phyloP scores from a whole-genome alignment of 2,888 invertebrate species.

The Theodoxus fluviatilis region DNA sequence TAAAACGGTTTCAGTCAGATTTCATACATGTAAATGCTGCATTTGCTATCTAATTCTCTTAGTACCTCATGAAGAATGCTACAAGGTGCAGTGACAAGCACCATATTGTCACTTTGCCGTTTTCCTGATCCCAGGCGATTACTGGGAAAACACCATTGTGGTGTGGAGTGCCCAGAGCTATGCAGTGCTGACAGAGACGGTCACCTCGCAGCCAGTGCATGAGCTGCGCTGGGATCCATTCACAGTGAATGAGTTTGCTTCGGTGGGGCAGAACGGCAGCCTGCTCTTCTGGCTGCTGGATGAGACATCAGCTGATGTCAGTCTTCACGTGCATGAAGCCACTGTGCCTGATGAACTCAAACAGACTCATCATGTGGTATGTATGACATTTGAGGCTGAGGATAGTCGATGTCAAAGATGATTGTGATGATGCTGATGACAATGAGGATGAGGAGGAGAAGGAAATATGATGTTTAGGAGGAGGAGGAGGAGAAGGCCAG shows the following conservation, averaged over 20 bases:
- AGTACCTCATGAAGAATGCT: too few relatives aligned
- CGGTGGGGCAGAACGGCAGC: slow-evolving; percentile 56
- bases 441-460: too few relatives aligned
- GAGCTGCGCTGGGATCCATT: slow-evolving; percentile 61
- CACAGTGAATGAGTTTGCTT: slow-evolving; percentile 62
- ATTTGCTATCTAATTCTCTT: too few relatives aligned
- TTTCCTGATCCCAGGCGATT: slow-evolving; percentile 52
- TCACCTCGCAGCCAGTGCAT: slow-evolving; percentile 54
- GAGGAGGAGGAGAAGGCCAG: slow-evolving; percentile 4
- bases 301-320: slow-evolving; percentile 45
- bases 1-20: too few relatives aligned
- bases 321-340: slow-evolving; percentile 59
- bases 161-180: slow-evolving; percentile 59
- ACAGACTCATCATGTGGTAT: slow-evolving; percentile 41
- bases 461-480: too few relatives aligned
- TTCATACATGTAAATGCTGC: too few relatives aligned
- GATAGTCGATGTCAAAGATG: too few relatives aligned
- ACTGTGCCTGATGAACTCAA: slow-evolving; percentile 58
- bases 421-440: too few relatives aligned
- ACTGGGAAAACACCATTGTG: slow-evolving; percentile 54
- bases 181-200: slow-evolving; percentile 50
- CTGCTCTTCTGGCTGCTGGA: slow-evolving; percentile 63
- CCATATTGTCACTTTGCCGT: too few relatives aligned
- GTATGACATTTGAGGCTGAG: not conserved
- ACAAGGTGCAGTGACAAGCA: too few relatives aligned